phyloP scores from a whole-genome alignment of 1,140 invertebrate species.

The Antheraea pernyi region DNA sequence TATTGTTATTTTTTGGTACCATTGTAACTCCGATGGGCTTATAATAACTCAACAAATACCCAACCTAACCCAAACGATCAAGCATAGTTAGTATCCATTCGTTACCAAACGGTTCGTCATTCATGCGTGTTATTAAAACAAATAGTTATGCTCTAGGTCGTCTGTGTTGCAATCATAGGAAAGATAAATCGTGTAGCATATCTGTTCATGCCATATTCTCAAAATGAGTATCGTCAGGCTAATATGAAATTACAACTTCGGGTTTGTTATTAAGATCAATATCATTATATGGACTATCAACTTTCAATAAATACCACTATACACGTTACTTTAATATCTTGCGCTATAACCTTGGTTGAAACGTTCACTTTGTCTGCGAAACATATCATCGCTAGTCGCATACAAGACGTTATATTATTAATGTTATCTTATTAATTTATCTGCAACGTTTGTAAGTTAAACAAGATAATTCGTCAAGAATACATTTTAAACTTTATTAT shows the following conservation, averaged over 20 bases:
- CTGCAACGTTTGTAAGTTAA: neutral
- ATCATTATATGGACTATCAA: neutral
- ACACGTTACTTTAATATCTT: too few species aligned
- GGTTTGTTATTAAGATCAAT: neutral
- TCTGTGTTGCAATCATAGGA: slow-evolving; percentile 45
- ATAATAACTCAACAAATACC: too few species aligned
- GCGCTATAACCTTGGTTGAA: too few species aligned
- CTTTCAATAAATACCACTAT: neutral
- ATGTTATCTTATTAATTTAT: neutral
- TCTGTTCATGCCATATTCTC: slow-evolving; percentile 32
- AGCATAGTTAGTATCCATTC: neutral
- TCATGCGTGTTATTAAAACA: slow-evolving; percentile 59
- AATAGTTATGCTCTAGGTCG: slow-evolving; percentile 46
- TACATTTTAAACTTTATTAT: neutral
- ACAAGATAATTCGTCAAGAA: neutral
- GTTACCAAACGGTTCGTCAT: slow-evolving; percentile 29
- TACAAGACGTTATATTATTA: neutral
- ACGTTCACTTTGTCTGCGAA: too few species aligned
- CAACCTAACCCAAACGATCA: neutral
- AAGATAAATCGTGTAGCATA: slow-evolving; percentile 50
- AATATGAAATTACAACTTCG: neutral
- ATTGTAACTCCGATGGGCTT: too few species aligned
- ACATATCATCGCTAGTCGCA: too few species aligned
- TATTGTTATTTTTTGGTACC: too few species aligned
- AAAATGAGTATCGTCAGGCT: slow-evolving; percentile 13